Percentiles rank a stretch among this genome's conserved stretches.
phyloP scores from a whole-genome alignment of 1,140 invertebrate genomes.

The Musca vetustissima region DNA sequence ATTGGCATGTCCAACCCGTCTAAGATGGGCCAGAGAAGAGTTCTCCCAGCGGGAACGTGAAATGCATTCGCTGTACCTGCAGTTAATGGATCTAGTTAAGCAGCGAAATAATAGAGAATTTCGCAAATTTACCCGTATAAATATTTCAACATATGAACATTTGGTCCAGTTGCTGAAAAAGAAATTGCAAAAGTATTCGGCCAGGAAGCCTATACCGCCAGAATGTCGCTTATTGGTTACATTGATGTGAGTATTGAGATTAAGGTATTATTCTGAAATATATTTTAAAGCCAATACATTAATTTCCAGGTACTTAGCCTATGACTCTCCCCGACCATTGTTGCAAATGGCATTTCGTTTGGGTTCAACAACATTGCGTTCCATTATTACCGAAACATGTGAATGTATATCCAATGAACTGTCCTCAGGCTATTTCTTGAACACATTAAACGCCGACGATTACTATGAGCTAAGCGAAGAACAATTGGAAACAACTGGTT shows the following conservation, averaged over 20 bases:
- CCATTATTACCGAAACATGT: conserved; percentile 5
- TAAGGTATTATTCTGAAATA: too few species aligned
- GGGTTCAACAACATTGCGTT: background rate
- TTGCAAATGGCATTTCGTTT: conserved; percentile 4
- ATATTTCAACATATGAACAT: background rate
- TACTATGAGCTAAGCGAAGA: background rate
- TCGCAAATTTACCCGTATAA: conserved; percentile 1
- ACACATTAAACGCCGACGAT: background rate
- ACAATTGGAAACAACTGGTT: background rate
- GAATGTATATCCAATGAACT: conserved; percentile 1
- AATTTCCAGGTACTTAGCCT: background rate
- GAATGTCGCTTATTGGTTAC: conserved; percentile 10
- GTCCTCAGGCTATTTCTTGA: background rate
- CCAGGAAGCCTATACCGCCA: conserved; percentile 5
- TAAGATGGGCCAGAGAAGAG: conserved; percentile 6
- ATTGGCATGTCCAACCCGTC: background rate
- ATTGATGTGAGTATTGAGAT: background rate
- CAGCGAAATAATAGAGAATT: conserved; percentile 1
- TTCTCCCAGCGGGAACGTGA: conserved; percentile 1
- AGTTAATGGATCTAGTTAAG: background rate
- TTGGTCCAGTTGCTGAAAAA: background rate
- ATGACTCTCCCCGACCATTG: background rate
- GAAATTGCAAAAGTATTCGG: background rate
- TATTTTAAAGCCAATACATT: too few species aligned
- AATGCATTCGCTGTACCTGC: background rate